Evolutionary conservation across 92 coral and sea anemone species (phyloP), one percentile per base, ranked within the genome.

Genomic region (Pocillopora meandrina): DNA sequence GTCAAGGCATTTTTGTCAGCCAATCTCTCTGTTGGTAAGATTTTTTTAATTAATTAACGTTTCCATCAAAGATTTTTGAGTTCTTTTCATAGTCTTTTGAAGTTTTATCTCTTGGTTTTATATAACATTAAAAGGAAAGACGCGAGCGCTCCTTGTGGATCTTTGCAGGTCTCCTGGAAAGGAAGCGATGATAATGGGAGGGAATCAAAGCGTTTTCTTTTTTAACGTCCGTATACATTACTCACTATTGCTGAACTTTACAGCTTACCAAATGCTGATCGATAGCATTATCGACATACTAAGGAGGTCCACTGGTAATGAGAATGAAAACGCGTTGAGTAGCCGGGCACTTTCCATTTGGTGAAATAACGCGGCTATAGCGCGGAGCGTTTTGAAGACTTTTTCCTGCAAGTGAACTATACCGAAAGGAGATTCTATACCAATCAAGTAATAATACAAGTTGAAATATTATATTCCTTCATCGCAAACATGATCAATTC

Each of bases 181-280:
- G 82, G 89, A 77, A 49, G 72, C 62, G 90, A 87, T 10, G 14
- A 35, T 34, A 64, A 82, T 87, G 90, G 35, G 56, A 67, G 76
- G 72, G 56, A 62, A 79, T 9, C 68, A 64, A 17, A 87, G 87
- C 84, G 78, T 82, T 26, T 87, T 87, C 61, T 79, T 87, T 11
- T 87, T 87, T 71, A 87, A 87, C 33, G 61, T 87, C 31, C 87
- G 90, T 20, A 74, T 87, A n/a, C 90, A 87, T 69, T 87, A 87
- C 62, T 82, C 90, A 7, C n/a, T 87, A 31, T 64, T 81, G 13
- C 72, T 87, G 49, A 87, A 82, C 87, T 82, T 87, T 21, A 74
- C 87, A 19, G 81, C 87, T 8, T 87, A 87, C 65, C 82, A 66
- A 57, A 63, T 60, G 87, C 71, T 87, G 62, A 74, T 87, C 20